A percentile compares a stretch with the other conserved stretches of the same genome.
phyloP scores from a whole-genome alignment of 2,113 vertebrate species.

The Mesocricetus auratus region DNA sequence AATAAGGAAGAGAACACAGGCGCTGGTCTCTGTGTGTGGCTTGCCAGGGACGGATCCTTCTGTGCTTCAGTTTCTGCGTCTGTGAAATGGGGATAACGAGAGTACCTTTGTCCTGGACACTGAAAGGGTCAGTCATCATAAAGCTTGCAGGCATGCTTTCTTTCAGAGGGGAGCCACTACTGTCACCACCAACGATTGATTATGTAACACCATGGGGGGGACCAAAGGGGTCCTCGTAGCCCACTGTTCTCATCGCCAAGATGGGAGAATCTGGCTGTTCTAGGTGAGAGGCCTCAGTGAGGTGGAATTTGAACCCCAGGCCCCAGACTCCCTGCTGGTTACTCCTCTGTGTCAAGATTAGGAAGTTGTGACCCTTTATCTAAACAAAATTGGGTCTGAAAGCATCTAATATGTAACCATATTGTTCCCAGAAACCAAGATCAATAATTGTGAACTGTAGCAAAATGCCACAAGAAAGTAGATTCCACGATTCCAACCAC shows the following conservation, averaged over 20 bases:
- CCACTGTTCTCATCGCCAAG: neutral
- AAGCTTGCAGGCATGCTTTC: no score
- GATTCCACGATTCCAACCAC: constrained; percentile 72
- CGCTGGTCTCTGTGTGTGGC: neutral
- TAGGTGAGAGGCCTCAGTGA: neutral
- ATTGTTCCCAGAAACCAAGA: constrained; percentile 82
- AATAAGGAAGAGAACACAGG: neutral
- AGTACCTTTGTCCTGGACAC: neutral
- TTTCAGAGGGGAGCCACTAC: neutral
- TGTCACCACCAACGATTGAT: neutral
- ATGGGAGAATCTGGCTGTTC: neutral
- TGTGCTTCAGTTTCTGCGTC: constrained; percentile 10
- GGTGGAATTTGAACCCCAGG: neutral
- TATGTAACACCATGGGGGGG: neutral
- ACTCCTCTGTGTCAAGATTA: neutral
- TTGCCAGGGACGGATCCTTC: fast-evolving
- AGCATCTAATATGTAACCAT: constrained; percentile 73
- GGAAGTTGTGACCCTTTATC: constrained; percentile 4
- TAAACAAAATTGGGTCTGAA: constrained; percentile 70
- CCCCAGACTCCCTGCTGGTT: neutral
- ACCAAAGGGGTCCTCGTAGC: neutral
- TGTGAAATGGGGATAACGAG: neutral
- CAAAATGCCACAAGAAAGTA: constrained; percentile 82
- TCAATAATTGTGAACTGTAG: constrained; percentile 83
- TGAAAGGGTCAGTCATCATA: neutral